Evolutionary conservation across 2,888 invertebrate genomes (phyloP).

Genomic region (Drosophila rubida): DNA sequence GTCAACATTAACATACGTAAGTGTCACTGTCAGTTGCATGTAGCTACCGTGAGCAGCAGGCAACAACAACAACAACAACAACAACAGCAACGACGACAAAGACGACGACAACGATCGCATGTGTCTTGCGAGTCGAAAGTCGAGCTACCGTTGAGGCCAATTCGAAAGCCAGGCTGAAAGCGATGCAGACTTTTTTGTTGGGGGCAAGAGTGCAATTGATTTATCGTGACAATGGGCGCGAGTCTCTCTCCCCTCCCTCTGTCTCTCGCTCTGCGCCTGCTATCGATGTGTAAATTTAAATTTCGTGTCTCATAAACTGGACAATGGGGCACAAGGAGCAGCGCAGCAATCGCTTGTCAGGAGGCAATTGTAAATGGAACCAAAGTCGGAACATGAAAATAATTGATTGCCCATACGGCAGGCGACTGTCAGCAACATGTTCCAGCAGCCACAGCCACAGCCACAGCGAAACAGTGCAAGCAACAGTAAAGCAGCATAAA

Average conservation of each 20-base stretch:
- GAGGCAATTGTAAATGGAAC: conserved; percentile 50
- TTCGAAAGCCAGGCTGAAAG: conserved; percentile 25
- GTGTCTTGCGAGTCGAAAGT: conserved; percentile 17
- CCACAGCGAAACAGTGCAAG: conserved; percentile 25
- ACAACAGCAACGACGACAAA: conserved; percentile 23
- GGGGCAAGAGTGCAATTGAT: conserved; percentile 79
- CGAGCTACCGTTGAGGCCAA: conserved; percentile 29
- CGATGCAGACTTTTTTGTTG: conserved; percentile 23
- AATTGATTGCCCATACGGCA: conserved; percentile 51
- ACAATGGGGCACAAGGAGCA: conserved; percentile 48
- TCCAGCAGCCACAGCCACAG: conserved; percentile 43
- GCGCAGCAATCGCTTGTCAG: conserved; percentile 31
- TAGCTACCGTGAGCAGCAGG: conserved; percentile 67
- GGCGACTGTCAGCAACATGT: conserved; percentile 63
- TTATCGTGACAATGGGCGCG: conserved; percentile 79
- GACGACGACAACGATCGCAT: conserved; percentile 30
- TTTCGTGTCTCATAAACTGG: conserved; percentile 74
- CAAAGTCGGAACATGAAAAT: conserved; percentile 43
- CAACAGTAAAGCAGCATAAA: conserved; percentile 46
- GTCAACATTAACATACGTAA: conserved; percentile 83
- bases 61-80: conserved; percentile 29
- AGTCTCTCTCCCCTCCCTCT: conserved; percentile 9
- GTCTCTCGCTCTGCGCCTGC: conserved; percentile 16
- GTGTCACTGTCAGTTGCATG: conserved; percentile 81
- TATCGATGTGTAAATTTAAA: conserved; percentile 75